phyloP scores from a whole-genome alignment of 1,140 invertebrate genomes.

The Ooceraea biroi region DNA sequence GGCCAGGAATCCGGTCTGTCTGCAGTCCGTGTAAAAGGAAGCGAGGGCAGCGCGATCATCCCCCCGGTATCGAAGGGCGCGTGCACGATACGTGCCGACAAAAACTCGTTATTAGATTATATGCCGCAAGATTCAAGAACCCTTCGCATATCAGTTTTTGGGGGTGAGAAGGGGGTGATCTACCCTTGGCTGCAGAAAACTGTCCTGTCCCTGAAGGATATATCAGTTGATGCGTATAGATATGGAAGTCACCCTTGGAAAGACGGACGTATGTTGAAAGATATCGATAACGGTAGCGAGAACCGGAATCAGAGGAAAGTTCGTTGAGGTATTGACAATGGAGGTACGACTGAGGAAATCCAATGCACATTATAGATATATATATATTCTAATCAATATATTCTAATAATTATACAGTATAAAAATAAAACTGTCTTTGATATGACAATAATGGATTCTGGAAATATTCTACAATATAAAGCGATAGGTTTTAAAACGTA shows the following conservation, averaged over 20 bases:
- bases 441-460: not conserved
- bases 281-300: not conserved
- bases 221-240: constrained; percentile 51
- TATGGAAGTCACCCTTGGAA: constrained; percentile 17
- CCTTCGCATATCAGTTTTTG: constrained; percentile 38
- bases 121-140: constrained; percentile 64
- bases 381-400: not conserved
- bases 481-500: not conserved
- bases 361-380: constrained; percentile 18
- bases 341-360: not conserved
- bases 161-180: not conserved
- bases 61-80: constrained; percentile 77
- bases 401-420: not conserved
- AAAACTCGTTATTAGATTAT: constrained; percentile 86
- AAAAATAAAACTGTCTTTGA: not conserved
- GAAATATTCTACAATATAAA: not conserved
- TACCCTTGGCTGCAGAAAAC: constrained; percentile 33
- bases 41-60: constrained; percentile 54
- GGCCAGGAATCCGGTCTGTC: constrained; percentile 76
- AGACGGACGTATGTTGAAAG: not conserved
- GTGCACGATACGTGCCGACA: constrained; percentile 80
- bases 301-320: not conserved
- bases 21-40: constrained; percentile 55
- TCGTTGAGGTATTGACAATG: not conserved
- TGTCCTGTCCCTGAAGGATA: constrained; percentile 37